These are phyloP conservation scores for Stenodera caucasica DNA, from an alignment of 2,888 invertebrate species.

Conservation along the genomic window DNA sequence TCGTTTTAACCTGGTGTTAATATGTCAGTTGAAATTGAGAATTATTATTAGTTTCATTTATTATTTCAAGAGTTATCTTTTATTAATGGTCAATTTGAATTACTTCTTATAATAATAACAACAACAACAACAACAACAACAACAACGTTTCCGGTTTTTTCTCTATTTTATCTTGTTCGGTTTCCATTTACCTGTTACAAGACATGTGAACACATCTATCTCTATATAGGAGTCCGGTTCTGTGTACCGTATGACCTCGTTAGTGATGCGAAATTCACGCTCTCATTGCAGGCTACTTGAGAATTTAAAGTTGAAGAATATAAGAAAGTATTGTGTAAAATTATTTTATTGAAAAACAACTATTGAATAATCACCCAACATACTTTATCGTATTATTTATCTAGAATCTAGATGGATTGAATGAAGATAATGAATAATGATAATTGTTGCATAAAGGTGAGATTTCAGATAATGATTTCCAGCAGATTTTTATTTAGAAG, in stretches of 20 bases:
- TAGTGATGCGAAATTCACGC: not conserved
- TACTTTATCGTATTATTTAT: too few species aligned
- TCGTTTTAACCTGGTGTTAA: slow-evolving; percentile 24
- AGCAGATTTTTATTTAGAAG: too few species aligned
- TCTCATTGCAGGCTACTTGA: not conserved
- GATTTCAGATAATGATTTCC: too few species aligned
- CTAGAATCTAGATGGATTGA: too few species aligned
- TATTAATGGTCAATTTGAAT: not conserved
- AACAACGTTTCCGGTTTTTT: not conserved
- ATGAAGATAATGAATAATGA: too few species aligned
- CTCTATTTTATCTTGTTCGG: not conserved
- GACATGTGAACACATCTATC: not conserved
- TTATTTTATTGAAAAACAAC: too few species aligned
- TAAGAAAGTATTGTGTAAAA: not conserved
- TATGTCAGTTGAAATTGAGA: slow-evolving; percentile 15
- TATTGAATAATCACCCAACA: too few species aligned
- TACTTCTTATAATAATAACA: too few species aligned
- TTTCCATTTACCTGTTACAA: not conserved
- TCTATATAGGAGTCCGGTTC: not conserved
- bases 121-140: too few species aligned
- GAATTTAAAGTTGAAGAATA: not conserved
- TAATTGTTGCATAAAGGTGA: too few species aligned
- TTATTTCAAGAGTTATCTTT: not conserved
- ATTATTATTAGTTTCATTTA: not conserved
- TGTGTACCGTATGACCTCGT: slow-evolving; percentile 7